Conservation (phyloP, 2,797 vertebrate genomes). For the Mareca penelope region DNA sequence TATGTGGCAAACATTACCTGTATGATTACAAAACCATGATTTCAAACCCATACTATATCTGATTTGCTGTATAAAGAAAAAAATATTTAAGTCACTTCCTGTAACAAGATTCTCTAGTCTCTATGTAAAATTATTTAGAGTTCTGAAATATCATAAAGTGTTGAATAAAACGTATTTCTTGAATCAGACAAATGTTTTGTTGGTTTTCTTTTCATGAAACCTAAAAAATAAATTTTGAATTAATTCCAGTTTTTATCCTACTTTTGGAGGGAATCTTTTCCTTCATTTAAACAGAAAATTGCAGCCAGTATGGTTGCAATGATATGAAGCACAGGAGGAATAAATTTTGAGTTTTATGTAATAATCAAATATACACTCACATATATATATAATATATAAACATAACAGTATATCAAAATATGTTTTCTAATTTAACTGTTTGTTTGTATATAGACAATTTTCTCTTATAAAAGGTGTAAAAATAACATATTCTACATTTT, state of each 20-base stretch:
- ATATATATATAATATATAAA: not conserved
- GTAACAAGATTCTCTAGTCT: not conserved
- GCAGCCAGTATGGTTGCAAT: not conserved
- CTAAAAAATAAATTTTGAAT: not conserved
- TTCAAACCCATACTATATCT: not conserved
- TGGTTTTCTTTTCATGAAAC: not conserved
- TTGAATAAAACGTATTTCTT: not conserved
- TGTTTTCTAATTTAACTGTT: not conserved
- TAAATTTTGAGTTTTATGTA: not conserved
- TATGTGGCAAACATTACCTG: not conserved
- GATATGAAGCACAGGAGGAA: not conserved
- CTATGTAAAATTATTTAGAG: not conserved
- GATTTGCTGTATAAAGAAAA: not conserved
- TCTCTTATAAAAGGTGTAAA: not conserved
- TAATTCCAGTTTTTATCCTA: rapidly evolving
- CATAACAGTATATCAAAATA: rapidly evolving
- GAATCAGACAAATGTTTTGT: not conserved
- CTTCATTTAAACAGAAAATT: not conserved
- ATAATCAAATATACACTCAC: not conserved
- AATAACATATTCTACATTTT: not conserved
- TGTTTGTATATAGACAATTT: not conserved
- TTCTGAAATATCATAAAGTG: not conserved
- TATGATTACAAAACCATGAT: not conserved
- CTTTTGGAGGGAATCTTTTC: not conserved
- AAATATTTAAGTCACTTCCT: not conserved